Evolutionary conservation across 2,113 vertebrate genomes (phyloP), one percentile per base, ranked within the genome.

Genomic region (Centropristis striata): DNA sequence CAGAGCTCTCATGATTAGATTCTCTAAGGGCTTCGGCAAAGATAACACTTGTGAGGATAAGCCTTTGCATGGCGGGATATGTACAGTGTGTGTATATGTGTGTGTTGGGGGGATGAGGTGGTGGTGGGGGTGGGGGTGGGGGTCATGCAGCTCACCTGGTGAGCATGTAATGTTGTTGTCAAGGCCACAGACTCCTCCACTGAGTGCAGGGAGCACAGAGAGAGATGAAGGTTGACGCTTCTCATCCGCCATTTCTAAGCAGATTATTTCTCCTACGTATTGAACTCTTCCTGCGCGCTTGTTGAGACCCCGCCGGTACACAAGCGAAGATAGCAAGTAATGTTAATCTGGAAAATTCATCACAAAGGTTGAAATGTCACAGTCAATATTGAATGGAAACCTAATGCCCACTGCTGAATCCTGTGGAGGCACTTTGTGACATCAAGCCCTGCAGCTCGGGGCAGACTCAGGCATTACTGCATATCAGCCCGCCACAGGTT

Each of bases 111-210:
- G 42, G 36, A 8, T 63, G 63, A 61, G 68, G 50, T 5, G 49
- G 63, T 4, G 49, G 63, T 5, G 5, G 51, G 0, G n/a, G 32
- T 27, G 12, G 39, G 25, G 39, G 53, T 1, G 77, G 54, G 69
- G 59, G 70, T 76, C 67, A 72, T 41, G 72, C 42, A 54, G 63
- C 63, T 81, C 50, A 60, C 75, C 76, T 80, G 71, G 81, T 71
- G 78, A 88, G 80, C 79, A 76, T 89, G 90, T 87, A 89, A 89
- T 84, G 85, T 81, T 90, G 86, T 88, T 85, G 89, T 92, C 86
- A 85, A 77, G 83, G 87, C 86, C 82, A 81, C 82, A 79, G 82
- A 92, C 88, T 84, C 87, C 83, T 84, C 69, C 54, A 53, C 88
- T 74, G 75, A 59, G 79, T 66, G 47, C 47, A 49, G 69, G 65